These are phyloP conservation scores for Zapornia atra DNA, from an alignment of 2,113 vertebrate species.

Conservation along the genomic window DNA sequence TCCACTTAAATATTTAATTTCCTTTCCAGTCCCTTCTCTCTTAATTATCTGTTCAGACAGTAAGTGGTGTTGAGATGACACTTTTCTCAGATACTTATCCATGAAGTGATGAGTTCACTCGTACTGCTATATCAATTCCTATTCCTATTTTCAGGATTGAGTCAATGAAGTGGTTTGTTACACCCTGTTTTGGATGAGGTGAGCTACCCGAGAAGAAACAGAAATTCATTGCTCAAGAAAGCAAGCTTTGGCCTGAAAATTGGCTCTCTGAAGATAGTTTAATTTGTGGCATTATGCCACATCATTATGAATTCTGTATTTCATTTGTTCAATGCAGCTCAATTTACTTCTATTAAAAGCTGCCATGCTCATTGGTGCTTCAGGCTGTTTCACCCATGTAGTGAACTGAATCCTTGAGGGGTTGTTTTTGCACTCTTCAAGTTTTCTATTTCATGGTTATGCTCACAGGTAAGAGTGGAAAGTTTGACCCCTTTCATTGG, in stretches of 20 bases:
- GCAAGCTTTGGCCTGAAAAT: not conserved
- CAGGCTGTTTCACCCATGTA: not conserved
- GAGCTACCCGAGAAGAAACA: not conserved
- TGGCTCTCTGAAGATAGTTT: not conserved
- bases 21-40: not conserved
- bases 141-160: not conserved
- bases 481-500: not conserved
- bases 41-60: not conserved
- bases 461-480: not conserved
- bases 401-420: not conserved
- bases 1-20: not conserved
- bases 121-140: not conserved
- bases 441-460: not conserved
- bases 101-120: not conserved
- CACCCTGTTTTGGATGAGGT: not conserved
- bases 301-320: not conserved
- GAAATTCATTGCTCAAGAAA: not conserved
- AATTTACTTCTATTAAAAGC: not conserved
- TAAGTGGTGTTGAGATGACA: not conserved
- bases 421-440: not conserved
- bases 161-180: not conserved
- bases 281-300: not conserved
- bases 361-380: not conserved
- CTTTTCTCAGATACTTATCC: not conserved
- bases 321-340: not conserved